Percentiles rank a stretch among this genome's conserved stretches.
These are phyloP conservation scores for Ctena decussata DNA, from an alignment of 2,888 invertebrate species.

Conservation along the genomic window DNA sequence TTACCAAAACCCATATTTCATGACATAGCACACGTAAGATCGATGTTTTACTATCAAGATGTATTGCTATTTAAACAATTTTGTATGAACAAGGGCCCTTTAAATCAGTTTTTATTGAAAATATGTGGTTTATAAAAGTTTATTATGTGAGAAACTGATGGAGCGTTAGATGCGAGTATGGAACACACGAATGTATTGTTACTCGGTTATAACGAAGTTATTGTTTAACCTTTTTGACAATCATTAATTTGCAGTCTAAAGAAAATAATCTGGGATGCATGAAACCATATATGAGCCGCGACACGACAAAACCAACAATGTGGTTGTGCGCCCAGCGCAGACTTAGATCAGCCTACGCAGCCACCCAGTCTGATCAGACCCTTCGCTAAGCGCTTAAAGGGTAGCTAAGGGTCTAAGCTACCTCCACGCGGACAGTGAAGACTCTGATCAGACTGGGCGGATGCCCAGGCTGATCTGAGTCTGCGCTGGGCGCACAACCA, in stretches of 20 bases:
- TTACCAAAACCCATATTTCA: too few species aligned
- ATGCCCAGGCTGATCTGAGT: too few species aligned
- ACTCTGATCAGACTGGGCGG: too few species aligned
- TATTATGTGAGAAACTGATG: background rate
- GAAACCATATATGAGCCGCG: too few species aligned
- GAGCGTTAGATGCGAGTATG: background rate
- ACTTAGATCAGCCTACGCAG: too few species aligned
- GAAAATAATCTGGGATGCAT: background rate
- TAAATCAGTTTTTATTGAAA: background rate
- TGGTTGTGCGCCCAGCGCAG: too few species aligned
- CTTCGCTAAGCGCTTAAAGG: too few species aligned
- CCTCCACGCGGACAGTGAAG: too few species aligned
- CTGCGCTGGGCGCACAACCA: too few species aligned
- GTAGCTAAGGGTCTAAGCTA: too few species aligned
- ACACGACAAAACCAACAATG: too few species aligned
- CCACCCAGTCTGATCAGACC: too few species aligned
- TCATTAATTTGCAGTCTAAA: background rate
- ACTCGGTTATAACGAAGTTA: background rate
- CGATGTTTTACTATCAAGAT: background rate
- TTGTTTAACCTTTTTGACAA: background rate
- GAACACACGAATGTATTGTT: background rate
- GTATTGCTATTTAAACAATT: conserved; percentile 5
- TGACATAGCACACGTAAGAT: background rate
- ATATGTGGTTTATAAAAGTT: background rate
- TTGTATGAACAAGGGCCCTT: background rate